phyloP scores from a whole-genome alignment of 2,113 vertebrate species.

The Danio rerio region GRCz12tu NC_133199.1:34550001-34550500 shows the following conservation, averaged over 20 bases:
- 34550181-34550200: conserved; percentile 67
- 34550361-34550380: conserved; percentile 38
- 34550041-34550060: conserved; percentile 54
- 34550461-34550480: conserved; percentile 40
- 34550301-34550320: conserved; percentile 45
- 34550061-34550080: conserved; percentile 59
- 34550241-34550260: conserved; percentile 64
- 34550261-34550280: conserved; percentile 60
- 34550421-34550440: conserved; percentile 32
- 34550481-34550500: conserved; percentile 17
- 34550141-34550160: conserved; percentile 59
- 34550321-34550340: conserved; percentile 31
- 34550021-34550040: conserved; percentile 53
- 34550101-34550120: conserved; percentile 50
- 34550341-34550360: conserved; percentile 20
- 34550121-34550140: conserved; percentile 54
- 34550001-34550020: conserved; percentile 56
- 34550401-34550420: conserved; percentile 24
- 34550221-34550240: conserved; percentile 58
- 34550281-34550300: conserved; percentile 62
- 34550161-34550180: conserved; percentile 61
- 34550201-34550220: conserved; percentile 66
- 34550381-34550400: conserved; percentile 32
- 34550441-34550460: conserved; percentile 31
- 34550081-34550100: conserved; percentile 33